Percentiles rank a stretch among this genome's conserved stretches.
These are phyloP conservation scores for Drosophila ironensis DNA, from an alignment of 1,140 invertebrate species.

Conservation along the genomic window DNA sequence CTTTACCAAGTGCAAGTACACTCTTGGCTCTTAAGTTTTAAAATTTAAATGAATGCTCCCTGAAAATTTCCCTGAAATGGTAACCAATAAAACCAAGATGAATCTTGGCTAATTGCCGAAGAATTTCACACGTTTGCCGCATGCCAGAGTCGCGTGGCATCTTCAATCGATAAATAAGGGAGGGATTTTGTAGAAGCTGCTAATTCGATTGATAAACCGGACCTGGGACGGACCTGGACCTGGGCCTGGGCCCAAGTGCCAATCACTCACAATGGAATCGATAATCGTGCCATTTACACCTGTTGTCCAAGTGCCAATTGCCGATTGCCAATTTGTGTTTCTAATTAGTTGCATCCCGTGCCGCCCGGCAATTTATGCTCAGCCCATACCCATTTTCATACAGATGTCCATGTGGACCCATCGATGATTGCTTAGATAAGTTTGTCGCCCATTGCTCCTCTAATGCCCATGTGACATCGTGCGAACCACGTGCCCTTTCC, in stretches of 20 bases:
- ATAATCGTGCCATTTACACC: slow-evolving; percentile 67
- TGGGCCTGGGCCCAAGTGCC: background rate
- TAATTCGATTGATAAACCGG: slow-evolving; percentile 71
- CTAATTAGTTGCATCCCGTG: slow-evolving; percentile 72
- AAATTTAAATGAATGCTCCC: too few species aligned
- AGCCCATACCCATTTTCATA: background rate
- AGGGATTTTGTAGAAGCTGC: slow-evolving; percentile 46
- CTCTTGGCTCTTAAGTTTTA: too few species aligned
- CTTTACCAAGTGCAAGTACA: too few species aligned
- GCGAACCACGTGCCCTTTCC: slow-evolving; percentile 30
- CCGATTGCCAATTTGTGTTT: slow-evolving; percentile 69
- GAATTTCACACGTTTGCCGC: slow-evolving; percentile 40
- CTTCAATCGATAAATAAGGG: slow-evolving; percentile 31
- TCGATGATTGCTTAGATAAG: slow-evolving; percentile 44
- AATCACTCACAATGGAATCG: slow-evolving; percentile 18
- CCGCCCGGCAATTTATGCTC: slow-evolving; percentile 49
- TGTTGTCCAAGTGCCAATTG: slow-evolving; percentile 59
- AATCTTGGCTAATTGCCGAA: slow-evolving; percentile 10
- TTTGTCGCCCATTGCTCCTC: slow-evolving; percentile 13
- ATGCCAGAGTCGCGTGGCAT: slow-evolving; percentile 44
- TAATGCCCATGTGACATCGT: slow-evolving; percentile 38
- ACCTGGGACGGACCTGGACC: too few species aligned
- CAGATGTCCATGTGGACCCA: background rate
- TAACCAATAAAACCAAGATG: too few species aligned
- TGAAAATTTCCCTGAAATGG: too few species aligned